Base-by-base conservation (phyloP, 64 coral and sea anemone species). In the Dendrophyllia cribrosa region DNA sequence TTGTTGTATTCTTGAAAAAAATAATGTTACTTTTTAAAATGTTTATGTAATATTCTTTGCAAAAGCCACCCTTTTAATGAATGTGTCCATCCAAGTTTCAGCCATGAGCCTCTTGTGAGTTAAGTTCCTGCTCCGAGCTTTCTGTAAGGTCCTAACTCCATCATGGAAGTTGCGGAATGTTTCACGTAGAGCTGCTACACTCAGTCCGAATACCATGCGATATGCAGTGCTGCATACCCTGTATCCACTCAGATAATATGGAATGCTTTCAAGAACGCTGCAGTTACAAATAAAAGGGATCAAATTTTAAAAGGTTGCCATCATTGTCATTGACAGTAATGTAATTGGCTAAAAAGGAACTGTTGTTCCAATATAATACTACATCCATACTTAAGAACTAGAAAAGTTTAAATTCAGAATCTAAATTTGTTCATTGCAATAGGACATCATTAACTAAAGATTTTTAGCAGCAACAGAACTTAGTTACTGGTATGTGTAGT, bases 171-270 rank as follows among this genome's bases (percentile, higher is more conserved):
- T 49, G 13, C 48, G 4, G 21, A 70, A 50, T 55, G 82, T 86
- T 51, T 66, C 20, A 0, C n/a, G n/a, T 22, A 44, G 4, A 51
- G 47, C 64, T 0, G 4, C 21, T 70, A 47, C 17, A 66, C 43
- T 66, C 47, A 86, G 21, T 43, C 82, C 82, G 7, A 86, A n/a
- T 5, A 51, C 63, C 17, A 49, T 51, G 7, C 48, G 15, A 70
- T 68, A 86, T 45, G 63, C 82, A 86, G 62, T 86, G 23, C 22
- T 50, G 46, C 64, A 86, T 14, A 86, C 47, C 9, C 21, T 86
- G 82, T 68, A 86, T 2, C 82, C 82, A 86, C 82, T 86, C 44
- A 86, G 13, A 86, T 49, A 86, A n/a, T 68, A 86, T 47, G 82
- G 61, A 13, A 86, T 86, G 56, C 69, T 43, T 34, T 86, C 43